Conservation (phyloP, 2,888 invertebrate genomes). For the Drosophila pseudotalamancana region DNA sequence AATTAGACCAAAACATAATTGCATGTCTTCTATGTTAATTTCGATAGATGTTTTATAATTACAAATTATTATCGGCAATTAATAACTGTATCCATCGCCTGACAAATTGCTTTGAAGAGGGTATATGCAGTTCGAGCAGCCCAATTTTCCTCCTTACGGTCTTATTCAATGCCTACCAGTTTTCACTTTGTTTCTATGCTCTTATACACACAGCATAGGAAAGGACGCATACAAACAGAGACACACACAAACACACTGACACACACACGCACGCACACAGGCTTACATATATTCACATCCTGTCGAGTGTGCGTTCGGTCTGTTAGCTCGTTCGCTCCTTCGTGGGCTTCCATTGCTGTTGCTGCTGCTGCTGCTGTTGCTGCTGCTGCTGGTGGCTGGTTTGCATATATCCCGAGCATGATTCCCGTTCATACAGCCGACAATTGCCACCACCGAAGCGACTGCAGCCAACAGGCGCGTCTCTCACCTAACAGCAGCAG, state of each 20-base stretch:
- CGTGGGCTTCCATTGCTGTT: constrained; percentile 20
- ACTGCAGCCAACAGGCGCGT: constrained; percentile 55
- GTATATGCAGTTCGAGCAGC: constrained; percentile 22
- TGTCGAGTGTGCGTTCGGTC: constrained; percentile 67
- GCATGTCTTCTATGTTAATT: not conserved
- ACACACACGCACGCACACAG: constrained; percentile 15
- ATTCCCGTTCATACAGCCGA: constrained; percentile 51
- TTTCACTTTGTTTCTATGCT: constrained; percentile 58
- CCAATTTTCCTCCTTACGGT: not conserved
- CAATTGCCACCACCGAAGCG: constrained; percentile 76
- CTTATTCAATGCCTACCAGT: constrained; percentile 39
- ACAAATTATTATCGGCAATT: too few species aligned
- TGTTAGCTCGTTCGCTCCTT: constrained; percentile 68
- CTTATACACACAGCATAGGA: constrained; percentile 31
- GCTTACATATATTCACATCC: constrained; percentile 73
- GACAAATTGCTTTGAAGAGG: constrained; percentile 9
- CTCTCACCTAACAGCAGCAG: constrained; percentile 47
- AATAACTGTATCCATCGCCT: too few species aligned
- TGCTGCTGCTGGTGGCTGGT: constrained; percentile 29
- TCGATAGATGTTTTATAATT: not conserved
- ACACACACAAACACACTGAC: constrained; percentile 1
- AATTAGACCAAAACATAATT: not conserved
- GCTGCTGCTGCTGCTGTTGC: constrained; percentile 15
- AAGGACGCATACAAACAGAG: constrained; percentile 15
- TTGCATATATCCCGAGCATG: constrained; percentile 55